Base-by-base conservation (phyloP, 2,888 invertebrate species). In the Drepana falcataria region DNA sequence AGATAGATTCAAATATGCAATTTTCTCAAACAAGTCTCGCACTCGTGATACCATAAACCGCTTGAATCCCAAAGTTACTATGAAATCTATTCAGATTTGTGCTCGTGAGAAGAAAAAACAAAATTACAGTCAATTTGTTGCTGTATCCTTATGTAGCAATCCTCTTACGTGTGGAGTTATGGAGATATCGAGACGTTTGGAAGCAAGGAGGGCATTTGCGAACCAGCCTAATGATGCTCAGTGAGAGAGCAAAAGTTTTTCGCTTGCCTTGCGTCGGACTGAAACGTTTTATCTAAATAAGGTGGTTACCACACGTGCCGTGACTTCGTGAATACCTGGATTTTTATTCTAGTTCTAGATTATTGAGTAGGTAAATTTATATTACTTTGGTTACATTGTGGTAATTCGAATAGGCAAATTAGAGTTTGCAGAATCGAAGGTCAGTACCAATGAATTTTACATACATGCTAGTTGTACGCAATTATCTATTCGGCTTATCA, bases 111-210 rank as follows among this genome's bases (percentile, higher is more conserved):
- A 84, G 76, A 88, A 89, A 89, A 85, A 85, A 81, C 77, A 70
- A 83, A 84, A 90, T 90, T 89, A 83, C 81, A 77, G 82, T 81
- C 84, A 87, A 88, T 90, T 89, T 86, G 83, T 81, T 81, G 78
- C 77, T 77, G 84, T 85, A 87, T 85, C 87, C 89, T 86, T 87
- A 87, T 82, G 81, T 79, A 75, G 83, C 77, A 81, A 84, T 81
- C 82, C 82, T 81, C 82, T 82, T 81, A 84, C 77, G 79, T 81
- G 74, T 73, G 53, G 55, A 55, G 55, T 51, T 58, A 56, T 59
- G 57, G 62, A 54, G 58, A 57, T 53, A 63, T 60, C 60, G 61
- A 58, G 49, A 60, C 52, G 49, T 53, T 49, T 47, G 40, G 47
- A 55, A 49, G 47, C 49, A 53, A 54, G 60, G 57, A 57, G 58